A percentile compares a stretch with the other conserved stretches of the same genome.
Evolutionary conservation across 2,113 vertebrate genomes (phyloP).

Genomic region (Sinocyclocheilus anophthalmus): DNA sequence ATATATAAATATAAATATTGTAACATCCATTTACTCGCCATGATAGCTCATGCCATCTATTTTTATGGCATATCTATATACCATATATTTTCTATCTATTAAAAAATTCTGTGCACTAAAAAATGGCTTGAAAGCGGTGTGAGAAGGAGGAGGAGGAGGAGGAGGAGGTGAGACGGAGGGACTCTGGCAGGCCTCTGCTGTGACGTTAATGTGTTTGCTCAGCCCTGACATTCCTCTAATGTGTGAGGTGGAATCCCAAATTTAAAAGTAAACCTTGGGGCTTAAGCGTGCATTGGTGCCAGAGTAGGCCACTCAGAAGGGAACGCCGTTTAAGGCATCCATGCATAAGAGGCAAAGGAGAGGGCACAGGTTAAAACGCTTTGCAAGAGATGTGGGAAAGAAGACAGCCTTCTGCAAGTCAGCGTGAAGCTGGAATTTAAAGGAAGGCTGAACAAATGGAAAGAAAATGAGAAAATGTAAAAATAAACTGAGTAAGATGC

Average conservation of each 20-base stretch:
- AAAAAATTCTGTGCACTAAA: background rate
- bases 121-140: background rate
- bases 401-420: background rate
- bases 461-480: background rate
- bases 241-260: constrained; percentile 41
- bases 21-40: background rate
- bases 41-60: background rate
- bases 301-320: constrained; percentile 22
- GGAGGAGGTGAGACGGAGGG: constrained; percentile 15
- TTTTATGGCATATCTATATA: too few species aligned
- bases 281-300: constrained; percentile 29
- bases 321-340: constrained; percentile 29
- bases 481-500: background rate
- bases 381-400: background rate
- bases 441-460: background rate
- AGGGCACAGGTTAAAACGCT: background rate
- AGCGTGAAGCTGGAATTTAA: background rate
- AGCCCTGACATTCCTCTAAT: constrained; percentile 50
- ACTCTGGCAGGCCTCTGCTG: background rate
- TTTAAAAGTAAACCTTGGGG: constrained; percentile 53
- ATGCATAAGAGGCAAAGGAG: constrained; percentile 25
- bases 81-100: background rate
- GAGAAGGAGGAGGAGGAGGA: constrained; percentile 1
- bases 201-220: constrained; percentile 54
- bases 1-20: background rate